phyloP scores from a whole-genome alignment of 2,113 vertebrate genomes.

The Scopus umbretta region DNA sequence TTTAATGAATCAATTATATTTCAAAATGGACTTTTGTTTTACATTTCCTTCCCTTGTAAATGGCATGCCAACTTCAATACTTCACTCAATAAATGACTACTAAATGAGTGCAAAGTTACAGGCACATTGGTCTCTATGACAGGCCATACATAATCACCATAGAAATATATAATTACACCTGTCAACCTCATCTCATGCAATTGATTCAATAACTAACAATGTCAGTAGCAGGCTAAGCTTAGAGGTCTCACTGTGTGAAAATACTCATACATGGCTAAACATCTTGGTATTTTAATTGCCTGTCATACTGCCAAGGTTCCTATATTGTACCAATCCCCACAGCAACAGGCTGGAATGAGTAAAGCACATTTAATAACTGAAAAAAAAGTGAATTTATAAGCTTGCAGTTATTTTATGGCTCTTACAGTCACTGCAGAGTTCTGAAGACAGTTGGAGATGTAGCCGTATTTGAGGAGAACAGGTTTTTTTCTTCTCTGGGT shows the following conservation, averaged over 20 bases:
- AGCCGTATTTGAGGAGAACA: neutral
- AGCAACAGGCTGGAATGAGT: slow-evolving; percentile 67
- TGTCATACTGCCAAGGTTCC: slow-evolving; percentile 72
- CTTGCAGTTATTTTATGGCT: slow-evolving; percentile 13
- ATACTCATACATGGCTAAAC: slow-evolving; percentile 77
- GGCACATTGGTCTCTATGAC: slow-evolving; percentile 77
- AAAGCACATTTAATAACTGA: slow-evolving; percentile 62
- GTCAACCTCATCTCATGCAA: slow-evolving; percentile 83
- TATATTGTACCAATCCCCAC: slow-evolving; percentile 68
- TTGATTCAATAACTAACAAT: slow-evolving; percentile 82
- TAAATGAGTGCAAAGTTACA: slow-evolving; percentile 75
- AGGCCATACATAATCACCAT: slow-evolving; percentile 80
- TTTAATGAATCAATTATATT: slow-evolving; percentile 53
- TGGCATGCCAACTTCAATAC: slow-evolving; percentile 58
- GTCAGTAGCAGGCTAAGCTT: slow-evolving; percentile 70
- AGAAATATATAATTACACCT: slow-evolving; percentile 88
- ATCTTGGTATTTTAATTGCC: slow-evolving; percentile 81
- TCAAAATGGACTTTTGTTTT: slow-evolving; percentile 36
- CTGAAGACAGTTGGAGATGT: slow-evolving; percentile 1
- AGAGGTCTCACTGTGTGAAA: slow-evolving; percentile 78
- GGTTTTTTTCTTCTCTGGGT: neutral
- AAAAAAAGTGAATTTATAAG: slow-evolving; percentile 43
- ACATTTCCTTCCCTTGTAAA: slow-evolving; percentile 38
- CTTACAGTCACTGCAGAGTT: neutral
- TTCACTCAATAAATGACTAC: slow-evolving; percentile 71